Base-by-base conservation (phyloP, 2,113 vertebrate genomes). In the Dunckerocampus dactyliophorus region DNA sequence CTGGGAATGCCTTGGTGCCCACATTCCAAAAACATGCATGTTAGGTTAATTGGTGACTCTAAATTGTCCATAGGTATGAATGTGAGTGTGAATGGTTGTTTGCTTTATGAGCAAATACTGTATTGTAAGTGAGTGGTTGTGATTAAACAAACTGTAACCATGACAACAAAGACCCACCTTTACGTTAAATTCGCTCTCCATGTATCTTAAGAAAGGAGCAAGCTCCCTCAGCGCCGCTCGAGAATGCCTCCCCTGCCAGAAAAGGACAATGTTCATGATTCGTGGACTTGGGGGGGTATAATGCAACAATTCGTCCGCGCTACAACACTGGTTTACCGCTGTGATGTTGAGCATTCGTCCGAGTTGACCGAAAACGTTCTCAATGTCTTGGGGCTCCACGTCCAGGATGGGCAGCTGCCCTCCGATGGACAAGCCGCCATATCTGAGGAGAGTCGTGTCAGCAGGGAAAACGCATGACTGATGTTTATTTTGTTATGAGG, bases 171-270 rank as follows among this genome's bases (percentile, higher is more conserved):
- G 17, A 52, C 68, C 15, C 89, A 98, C 97, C 95, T 99, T 99
- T 61, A 99, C 71, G 75, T 97, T 98, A 68, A 95, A 92, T 90
- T 98, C 92, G 47, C 94, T 97, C 85, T 98, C 95, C 90, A 99
- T 94, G 74, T 93, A 89, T 76, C 87, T 90, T 62, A 98, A 76
- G 79, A 99, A 99, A 34, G 89, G 71, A 39, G 92, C 82, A 1
- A 95, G 85, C 71, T 98, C 94, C 70, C 77, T 87, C 53, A 93
- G 61, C 6, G 88, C 86, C 46, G 84, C 72, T 78, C 75, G 74
- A 45, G 80, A 81, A 48, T 84, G 77, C 59, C 62, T 28, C 54
- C 89, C 91, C 91, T 92, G 68, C 17, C n/a, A 63, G 69, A 69
- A 11, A 43, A 43, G 39, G n/a, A 3, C 13, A 71, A 55, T 0